phyloP scores from a whole-genome alignment of 1,140 invertebrate genomes.

The Hycleus cichorii region DNA sequence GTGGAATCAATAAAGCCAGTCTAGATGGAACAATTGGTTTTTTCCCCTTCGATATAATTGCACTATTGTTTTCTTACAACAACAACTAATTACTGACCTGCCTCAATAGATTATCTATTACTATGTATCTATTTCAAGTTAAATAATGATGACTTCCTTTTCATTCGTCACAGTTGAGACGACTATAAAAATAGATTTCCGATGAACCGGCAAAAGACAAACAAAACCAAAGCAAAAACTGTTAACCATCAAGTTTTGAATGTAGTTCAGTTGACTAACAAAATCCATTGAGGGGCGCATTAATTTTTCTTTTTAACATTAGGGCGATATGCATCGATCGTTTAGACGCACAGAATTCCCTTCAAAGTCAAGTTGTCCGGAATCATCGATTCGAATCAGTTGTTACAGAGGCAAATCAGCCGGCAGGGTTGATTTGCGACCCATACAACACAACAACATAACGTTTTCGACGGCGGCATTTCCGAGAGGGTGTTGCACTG shows the following conservation, averaged over 20 bases:
- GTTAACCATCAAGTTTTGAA: too few relatives aligned
- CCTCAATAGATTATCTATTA: constrained; percentile 14
- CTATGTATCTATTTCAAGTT: constrained; percentile 2
- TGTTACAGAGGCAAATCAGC: constrained; percentile 10
- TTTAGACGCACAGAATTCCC: too few relatives aligned
- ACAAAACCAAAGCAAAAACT: too few relatives aligned
- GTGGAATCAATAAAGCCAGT: too few relatives aligned
- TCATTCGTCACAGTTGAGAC: constrained; percentile 9
- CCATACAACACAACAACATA: too few relatives aligned
- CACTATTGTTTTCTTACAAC: constrained; percentile 5
- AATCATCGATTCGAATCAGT: constrained; percentile 25
- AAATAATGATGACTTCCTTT: constrained; percentile 12
- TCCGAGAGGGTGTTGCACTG: constrained; percentile 30
- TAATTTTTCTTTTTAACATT: too few relatives aligned
- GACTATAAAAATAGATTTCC: constrained; percentile 11
- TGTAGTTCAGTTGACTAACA: too few relatives aligned
- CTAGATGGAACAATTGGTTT: too few relatives aligned
- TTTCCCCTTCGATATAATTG: background rate
- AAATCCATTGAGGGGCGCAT: too few relatives aligned
- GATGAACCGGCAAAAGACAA: too few relatives aligned
- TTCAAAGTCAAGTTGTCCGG: constrained; percentile 17
- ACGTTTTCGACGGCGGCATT: background rate
- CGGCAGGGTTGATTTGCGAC: constrained; percentile 1
- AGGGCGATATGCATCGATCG: too few relatives aligned
- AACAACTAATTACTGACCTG: constrained; percentile 11